A percentile compares a stretch with the other conserved stretches of the same genome.
These are phyloP conservation scores for Cyaniris semiargus DNA, from an alignment of 2,888 invertebrate genomes.

Conservation along the genomic window DNA sequence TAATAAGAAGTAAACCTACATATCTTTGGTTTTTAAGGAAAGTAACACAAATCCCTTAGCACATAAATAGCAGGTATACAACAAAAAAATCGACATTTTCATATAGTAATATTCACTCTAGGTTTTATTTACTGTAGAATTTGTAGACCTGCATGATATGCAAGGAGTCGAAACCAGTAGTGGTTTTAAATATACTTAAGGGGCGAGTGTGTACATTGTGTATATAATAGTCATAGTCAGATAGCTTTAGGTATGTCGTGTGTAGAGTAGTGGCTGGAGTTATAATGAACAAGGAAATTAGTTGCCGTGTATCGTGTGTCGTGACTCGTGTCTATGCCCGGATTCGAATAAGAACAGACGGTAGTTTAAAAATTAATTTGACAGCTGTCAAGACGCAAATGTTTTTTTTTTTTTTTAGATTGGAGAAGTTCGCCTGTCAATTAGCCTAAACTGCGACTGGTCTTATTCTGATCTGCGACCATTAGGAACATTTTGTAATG, in stretches of 20 bases:
- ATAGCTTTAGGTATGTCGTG: slow-evolving; percentile 59
- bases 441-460: slow-evolving; percentile 38
- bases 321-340: slow-evolving; percentile 44
- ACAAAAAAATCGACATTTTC: background rate
- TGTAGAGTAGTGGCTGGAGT: slow-evolving; percentile 62
- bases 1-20: slow-evolving; percentile 6
- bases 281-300: slow-evolving; percentile 25
- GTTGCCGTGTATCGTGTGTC: slow-evolving; percentile 45
- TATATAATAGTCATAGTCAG: slow-evolving; percentile 71
- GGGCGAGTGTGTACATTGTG: slow-evolving; percentile 64
- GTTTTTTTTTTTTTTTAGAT: background rate
- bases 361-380: background rate
- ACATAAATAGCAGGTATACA: background rate
- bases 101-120: background rate
- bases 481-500: slow-evolving; percentile 17
- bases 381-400: background rate
- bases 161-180: background rate
- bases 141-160: background rate
- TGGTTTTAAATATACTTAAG: slow-evolving; percentile 21
- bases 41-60: background rate
- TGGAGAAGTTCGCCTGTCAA: background rate
- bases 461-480: background rate
- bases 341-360: background rate
- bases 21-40: background rate
- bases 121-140: slow-evolving; percentile 4